Percentiles rank a stretch among this genome's conserved stretches.
Conservation (phyloP, 2,888 invertebrate genomes). For the Eupithecia subfuscata region DNA sequence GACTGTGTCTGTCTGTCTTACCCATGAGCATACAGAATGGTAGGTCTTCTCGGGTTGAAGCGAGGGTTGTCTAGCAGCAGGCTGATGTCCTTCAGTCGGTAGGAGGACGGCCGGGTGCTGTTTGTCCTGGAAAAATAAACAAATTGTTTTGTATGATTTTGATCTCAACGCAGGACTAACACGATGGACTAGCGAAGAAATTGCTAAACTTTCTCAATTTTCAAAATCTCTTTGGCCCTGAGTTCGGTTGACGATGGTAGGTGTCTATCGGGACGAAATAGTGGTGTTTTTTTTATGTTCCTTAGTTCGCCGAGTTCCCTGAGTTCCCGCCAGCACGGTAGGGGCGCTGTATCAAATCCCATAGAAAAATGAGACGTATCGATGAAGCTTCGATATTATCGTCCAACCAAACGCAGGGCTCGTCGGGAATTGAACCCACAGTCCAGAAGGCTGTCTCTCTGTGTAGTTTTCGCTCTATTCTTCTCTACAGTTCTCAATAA, state of each 20-base stretch:
- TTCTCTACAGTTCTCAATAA: not conserved
- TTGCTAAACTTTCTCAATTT: not conserved
- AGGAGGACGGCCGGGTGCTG: slow-evolving; percentile 44
- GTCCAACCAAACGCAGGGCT: not conserved
- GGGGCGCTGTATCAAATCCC: no score
- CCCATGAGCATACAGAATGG: slow-evolving; percentile 74
- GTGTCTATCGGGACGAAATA: no score
- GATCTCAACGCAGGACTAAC: not conserved
- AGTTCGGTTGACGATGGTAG: not conserved
- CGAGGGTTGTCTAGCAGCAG: slow-evolving; percentile 48
- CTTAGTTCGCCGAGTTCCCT: no score
- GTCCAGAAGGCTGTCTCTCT: not conserved
- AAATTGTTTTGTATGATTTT: not conserved
- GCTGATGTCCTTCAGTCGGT: slow-evolving; percentile 47
- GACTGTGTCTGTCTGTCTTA: slow-evolving; percentile 37
- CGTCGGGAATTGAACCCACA: not conserved
- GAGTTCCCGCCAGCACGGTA: no score
- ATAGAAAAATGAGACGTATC: not conserved
- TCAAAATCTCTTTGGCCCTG: not conserved
- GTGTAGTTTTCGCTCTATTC: not conserved
- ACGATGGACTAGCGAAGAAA: not conserved
- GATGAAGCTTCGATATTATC: not conserved
- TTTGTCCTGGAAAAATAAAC: slow-evolving; percentile 50
- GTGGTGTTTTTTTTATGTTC: no score
- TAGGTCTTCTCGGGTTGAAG: slow-evolving; percentile 58